Percentiles rank a stretch among this genome's conserved stretches.
These are phyloP conservation scores for Halcyon malimbica DNA, from an alignment of 2,113 vertebrate species.

Conservation along the genomic window DNA sequence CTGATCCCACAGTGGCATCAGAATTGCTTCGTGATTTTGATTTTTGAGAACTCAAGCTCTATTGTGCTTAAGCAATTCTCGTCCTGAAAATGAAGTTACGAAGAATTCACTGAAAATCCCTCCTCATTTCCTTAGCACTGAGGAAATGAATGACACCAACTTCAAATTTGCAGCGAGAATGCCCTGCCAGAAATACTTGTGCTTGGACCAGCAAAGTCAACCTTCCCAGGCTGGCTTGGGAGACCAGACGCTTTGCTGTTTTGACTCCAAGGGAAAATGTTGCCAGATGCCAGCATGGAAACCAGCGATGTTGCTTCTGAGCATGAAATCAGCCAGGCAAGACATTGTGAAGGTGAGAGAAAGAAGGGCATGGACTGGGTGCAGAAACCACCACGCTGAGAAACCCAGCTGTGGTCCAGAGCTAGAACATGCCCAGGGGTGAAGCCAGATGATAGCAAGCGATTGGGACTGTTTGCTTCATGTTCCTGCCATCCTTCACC, in stretches of 20 bases:
- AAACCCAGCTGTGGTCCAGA: background rate
- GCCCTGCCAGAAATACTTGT: conserved; percentile 32
- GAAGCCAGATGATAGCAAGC: background rate
- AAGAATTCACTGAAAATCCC: conserved; percentile 18
- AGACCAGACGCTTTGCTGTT: background rate
- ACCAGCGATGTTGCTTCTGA: background rate
- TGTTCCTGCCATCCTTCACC: background rate
- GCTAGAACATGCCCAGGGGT: background rate
- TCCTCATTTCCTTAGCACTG: background rate
- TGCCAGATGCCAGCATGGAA: background rate
- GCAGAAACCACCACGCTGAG: fast-evolving
- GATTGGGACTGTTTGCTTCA: fast-evolving
- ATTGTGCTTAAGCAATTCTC: background rate
- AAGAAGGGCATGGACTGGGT: background rate
- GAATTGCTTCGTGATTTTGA: background rate
- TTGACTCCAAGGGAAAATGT: background rate
- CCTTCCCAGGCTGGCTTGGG: background rate
- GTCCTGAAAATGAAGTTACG: background rate
- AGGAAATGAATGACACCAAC: conserved; percentile 12
- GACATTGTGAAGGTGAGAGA: background rate
- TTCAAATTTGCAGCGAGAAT: background rate
- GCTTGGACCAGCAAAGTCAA: conserved; percentile 12
- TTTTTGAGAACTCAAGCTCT: background rate
- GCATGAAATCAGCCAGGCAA: background rate
- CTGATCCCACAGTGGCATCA: background rate